phyloP scores from a whole-genome alignment of 2,888 invertebrate species.

The Tetragonula carbonaria region DNA sequence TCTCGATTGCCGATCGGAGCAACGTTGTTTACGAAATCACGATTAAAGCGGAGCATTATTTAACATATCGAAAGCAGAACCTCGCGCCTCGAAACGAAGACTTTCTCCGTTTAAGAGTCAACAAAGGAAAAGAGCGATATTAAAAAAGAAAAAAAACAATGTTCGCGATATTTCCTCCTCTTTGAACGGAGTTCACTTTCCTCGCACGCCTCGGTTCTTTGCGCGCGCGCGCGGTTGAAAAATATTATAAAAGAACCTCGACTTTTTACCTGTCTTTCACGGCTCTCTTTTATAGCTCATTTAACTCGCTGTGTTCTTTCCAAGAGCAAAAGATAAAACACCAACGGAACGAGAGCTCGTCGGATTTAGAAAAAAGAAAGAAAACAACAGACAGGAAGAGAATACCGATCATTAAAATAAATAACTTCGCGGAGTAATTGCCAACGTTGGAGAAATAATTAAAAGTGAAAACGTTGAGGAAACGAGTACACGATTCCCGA shows the following conservation, averaged over 20 bases:
- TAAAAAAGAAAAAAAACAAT: not conserved
- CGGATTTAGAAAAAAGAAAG: not conserved
- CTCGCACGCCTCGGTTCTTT: not conserved
- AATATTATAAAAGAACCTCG: not conserved
- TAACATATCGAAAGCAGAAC: not conserved
- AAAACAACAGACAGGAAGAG: not conserved
- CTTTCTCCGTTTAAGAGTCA: not conserved
- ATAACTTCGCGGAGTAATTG: not conserved
- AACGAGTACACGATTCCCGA: not conserved
- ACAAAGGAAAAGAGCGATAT: too few species aligned
- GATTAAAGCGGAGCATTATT: not conserved
- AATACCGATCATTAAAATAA: not conserved
- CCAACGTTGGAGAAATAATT: not conserved
- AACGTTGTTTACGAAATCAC: not conserved
- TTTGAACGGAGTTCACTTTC: not conserved
- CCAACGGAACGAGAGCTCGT: not conserved
- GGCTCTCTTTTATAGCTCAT: slow-evolving; percentile 21
- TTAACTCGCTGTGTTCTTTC: not conserved
- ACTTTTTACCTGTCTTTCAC: slow-evolving; percentile 19
- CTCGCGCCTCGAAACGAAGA: not conserved
- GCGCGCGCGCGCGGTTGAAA: not conserved
- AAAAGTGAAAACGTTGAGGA: too few species aligned
- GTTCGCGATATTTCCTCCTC: not conserved
- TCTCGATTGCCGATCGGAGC: not conserved
- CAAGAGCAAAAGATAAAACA: not conserved